Conservation (phyloP, 2,888 invertebrate genomes). For the Tenthredo mesomela region DNA sequence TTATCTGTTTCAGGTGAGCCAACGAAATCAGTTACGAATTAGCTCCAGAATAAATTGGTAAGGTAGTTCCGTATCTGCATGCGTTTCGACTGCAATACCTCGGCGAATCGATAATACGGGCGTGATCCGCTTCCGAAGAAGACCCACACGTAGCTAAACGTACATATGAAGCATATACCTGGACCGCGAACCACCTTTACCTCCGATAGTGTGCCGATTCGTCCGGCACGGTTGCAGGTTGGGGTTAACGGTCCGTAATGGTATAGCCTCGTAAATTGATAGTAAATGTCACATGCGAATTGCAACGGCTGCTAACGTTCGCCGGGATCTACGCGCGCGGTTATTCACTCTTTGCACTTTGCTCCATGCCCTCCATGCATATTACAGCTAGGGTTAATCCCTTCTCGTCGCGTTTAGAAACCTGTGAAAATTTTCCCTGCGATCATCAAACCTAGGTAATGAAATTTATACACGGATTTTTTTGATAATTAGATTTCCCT, state of each 20-base stretch:
- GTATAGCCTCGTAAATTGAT: slow-evolving; percentile 72
- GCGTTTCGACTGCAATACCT: slow-evolving; percentile 31
- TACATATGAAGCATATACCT: not conserved
- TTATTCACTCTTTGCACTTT: slow-evolving; percentile 44
- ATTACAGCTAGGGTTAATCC: slow-evolving; percentile 20
- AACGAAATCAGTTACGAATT: slow-evolving; percentile 4
- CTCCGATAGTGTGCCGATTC: not conserved
- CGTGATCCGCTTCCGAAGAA: not conserved
- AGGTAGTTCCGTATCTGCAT: slow-evolving; percentile 38
- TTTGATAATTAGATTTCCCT: not conserved
- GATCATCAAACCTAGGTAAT: not conserved
- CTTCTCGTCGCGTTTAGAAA: slow-evolving; percentile 14
- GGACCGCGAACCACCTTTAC: slow-evolving; percentile 18
- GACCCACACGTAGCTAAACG: not conserved
- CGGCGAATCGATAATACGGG: slow-evolving; percentile 29
- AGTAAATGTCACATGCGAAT: slow-evolving; percentile 73
- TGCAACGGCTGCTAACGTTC: slow-evolving; percentile 54
- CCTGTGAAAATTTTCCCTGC: not conserved
- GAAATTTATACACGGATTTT: not conserved
- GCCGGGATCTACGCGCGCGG: not conserved
- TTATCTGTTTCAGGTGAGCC: slow-evolving; percentile 39
- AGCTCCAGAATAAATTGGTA: not conserved
- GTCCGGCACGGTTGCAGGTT: slow-evolving; percentile 59
- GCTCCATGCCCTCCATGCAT: slow-evolving; percentile 34
- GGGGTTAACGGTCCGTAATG: slow-evolving; percentile 68